A percentile compares a stretch with the other conserved stretches of the same genome.
These are phyloP conservation scores for Coronaproctus castanopsis DNA, from an alignment of 2,888 invertebrate species.

Conservation along the genomic window DNA sequence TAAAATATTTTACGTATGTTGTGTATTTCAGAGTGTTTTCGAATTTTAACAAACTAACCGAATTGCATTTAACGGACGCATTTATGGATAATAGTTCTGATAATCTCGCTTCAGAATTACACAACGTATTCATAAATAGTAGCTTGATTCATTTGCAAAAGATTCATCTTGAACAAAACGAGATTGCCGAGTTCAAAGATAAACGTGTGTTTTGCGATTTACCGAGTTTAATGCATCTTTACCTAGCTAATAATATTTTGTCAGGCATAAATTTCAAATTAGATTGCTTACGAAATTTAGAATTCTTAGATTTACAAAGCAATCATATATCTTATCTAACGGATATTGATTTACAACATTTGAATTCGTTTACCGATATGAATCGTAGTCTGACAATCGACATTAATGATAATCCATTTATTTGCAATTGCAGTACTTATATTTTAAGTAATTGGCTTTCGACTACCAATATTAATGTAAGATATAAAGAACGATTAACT, in stretches of 20 bases:
- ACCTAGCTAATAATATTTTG: constrained; percentile 45
- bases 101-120: constrained; percentile 41
- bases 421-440: constrained; percentile 40
- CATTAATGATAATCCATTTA: constrained; percentile 42
- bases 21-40: constrained; percentile 42
- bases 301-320: constrained; percentile 44
- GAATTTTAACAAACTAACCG: constrained; percentile 44
- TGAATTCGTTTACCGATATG: constrained; percentile 33
- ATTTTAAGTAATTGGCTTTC: constrained; percentile 41
- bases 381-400: constrained; percentile 37
- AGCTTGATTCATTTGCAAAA: constrained; percentile 43
- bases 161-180: constrained; percentile 54
- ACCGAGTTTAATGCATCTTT: constrained; percentile 41
- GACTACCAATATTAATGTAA: constrained; percentile 37
- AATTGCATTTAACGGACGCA: constrained; percentile 49
- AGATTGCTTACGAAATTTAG: constrained; percentile 39
- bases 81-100: constrained; percentile 43
- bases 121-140: constrained; percentile 46
- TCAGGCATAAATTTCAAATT: constrained; percentile 42
- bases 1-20: too few relatives aligned
- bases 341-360: constrained; percentile 33
- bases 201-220: constrained; percentile 47
- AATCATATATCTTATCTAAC: constrained; percentile 41
- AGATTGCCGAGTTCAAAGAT: constrained; percentile 43
- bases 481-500: constrained; percentile 28